Evolutionary conservation across 2,888 invertebrate genomes (phyloP), one percentile per base, ranked within the genome.

Genomic region (Shargacucullia verbasci): DNA sequence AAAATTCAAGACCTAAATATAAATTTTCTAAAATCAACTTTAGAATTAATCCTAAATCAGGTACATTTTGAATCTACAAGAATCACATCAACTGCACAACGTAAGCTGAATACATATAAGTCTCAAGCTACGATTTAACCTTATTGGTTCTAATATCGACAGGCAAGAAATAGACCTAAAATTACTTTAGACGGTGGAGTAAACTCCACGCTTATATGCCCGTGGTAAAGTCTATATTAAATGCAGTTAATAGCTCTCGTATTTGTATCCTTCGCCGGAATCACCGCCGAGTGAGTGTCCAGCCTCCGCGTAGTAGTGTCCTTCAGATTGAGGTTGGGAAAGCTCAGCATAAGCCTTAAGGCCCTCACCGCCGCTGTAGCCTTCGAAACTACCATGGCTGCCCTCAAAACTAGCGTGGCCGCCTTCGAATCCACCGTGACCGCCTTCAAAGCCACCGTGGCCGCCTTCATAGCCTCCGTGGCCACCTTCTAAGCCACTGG

Each of bases 201-300:
- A 34, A 49, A 34, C 68, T 82, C 83, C 79, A 80, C 79, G 59
- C 71, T 69, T 56, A 71, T 73, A 79, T 83, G 86, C 84, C 82
- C 71, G 70, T 60, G 60, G 59, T 61, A 65, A 43, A 75, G 60
- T 73, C 75, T 73, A 76, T 63, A 59, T 68, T 79, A 80, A 81
- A 80, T 76, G 72, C 63, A 66, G 63, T 89, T 91, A 91, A 76
- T 92, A 92, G 71, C 87, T 86, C 61, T 87, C 90, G 69, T 84
- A 88, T 76, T 91, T 89, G 84, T 92, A 91, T 44, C 88, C 86
- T 70, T 91, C 92, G 15, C 84, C 89, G 65, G 86, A 87, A 62
- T 87, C 82, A 2, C 82, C 87, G n/a, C 82, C 82, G 31, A 86
- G 76, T 38, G 81, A 83, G 29, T 91, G 89, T 5, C 76, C 80